Evolutionary conservation across 1,140 invertebrate species (phyloP), one percentile per base, ranked within the genome.

Genomic region (Tribolium castaneum): DNA sequence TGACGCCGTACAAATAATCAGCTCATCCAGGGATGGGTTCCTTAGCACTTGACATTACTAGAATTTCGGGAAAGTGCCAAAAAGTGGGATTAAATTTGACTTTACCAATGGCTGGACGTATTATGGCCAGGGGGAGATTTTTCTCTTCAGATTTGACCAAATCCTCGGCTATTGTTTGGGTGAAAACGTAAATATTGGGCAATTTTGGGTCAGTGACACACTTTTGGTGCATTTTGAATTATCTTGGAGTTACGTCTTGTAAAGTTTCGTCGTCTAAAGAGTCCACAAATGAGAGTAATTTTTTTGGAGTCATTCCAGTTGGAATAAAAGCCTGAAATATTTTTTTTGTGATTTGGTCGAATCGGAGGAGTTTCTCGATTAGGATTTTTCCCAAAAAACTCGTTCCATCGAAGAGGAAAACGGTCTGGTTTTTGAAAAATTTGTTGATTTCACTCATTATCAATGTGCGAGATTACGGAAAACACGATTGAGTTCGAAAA

Each of bases 371-470:
- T 87, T 97, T 97, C 86, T 97, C 95, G 12, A 97, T 90, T 4
- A 97, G 87, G 16, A 96, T 92, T 88, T 97, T 97, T 2, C 96
- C 96, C 84, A 97, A 90, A 85, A 97, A 97, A 1, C 96, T 96
- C 0, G 94, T 96, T 1, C 92, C 92, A 45, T 9, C 39, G 7
- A 45, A 9, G 9, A 45, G 7, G 9, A 45, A 45, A n/a, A 45
- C 39, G 5, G 39, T 45, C n/a, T 45, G 39, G 39, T 45, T 45
- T 45, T 45, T 45, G 39, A 45, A 45, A 45, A 45, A 45, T 10
- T 45, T 0, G 39, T 45, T 45, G 7, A 45, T 45, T 45, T 45
- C 39, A n/a, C 39, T 45, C 39, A 45, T 45, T 45, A 9, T 30
- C 25, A 6, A 30, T 30, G 25, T 19, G 16, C 16, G 16, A 19